Evolutionary conservation across 1,140 invertebrate species (phyloP), one percentile per base, ranked within the genome.

Genomic region (Arion vulgaris): DNA sequence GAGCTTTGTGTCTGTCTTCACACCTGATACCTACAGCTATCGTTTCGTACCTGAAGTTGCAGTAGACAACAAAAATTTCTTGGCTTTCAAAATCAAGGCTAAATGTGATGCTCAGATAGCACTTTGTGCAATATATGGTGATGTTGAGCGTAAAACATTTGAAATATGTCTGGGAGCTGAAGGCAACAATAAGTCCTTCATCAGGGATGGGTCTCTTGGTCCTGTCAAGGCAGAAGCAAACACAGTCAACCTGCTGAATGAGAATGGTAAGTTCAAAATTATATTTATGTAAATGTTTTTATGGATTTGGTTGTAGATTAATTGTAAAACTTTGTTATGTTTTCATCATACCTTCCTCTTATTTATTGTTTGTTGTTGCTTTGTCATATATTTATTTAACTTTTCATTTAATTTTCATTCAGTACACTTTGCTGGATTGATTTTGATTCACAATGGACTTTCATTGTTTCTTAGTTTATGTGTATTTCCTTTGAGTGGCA

Each of bases 1-100:
- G 78, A 91, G 89, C 82, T 92, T 91, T 80, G 89, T 90, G 11
- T 89, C 90, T 19, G 89, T 92, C 11, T 88, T 90, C 41, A 92
- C 91, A 15, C 90, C 90, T 1, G 88, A 88, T 75, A 75, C 85
- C 15, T 91, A 91, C 84, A 86, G 85, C 36, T 91, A 91, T 81
- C 87, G 89, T 62, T 86, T 89, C 71, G 87, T 92, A 15, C 91
- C 91, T 36, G 90, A 92, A 81, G 88, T 92, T 13, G 85, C 87
- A 0, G 89, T 92, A 26, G 88, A 84, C 81, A 89, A 88, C 69
- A 92, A 91, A 84, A 87, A 85, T 28, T 91, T 87, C 86, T 39
- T 92, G n/a, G 88, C 90, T 9, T 92, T 92, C 85, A 88, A 88
- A 86, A 73, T 92, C 38, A 91, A 88, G 73, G 90, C 91, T 0